A percentile compares a stretch with the other conserved stretches of the same genome.
These are phyloP conservation scores for Chelonus insularis DNA, from an alignment of 1,140 invertebrate species.

Conservation along the genomic window DNA sequence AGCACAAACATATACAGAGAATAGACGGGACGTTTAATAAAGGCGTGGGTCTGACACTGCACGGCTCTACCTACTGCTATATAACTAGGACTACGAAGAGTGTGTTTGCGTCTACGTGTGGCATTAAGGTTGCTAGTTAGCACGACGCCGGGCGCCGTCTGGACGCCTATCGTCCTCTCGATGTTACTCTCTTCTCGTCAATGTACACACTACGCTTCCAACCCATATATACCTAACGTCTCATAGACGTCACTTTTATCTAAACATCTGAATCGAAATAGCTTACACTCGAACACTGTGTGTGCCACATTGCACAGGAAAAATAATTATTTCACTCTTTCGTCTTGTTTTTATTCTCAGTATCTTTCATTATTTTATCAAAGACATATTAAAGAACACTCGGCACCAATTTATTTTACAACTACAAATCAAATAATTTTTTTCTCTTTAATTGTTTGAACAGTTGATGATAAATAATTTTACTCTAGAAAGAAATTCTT, in stretches of 20 bases:
- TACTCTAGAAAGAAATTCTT: too few species aligned
- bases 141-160: slow-evolving; percentile 51
- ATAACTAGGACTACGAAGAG: background rate
- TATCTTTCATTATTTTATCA: too few species aligned
- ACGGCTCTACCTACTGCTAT: slow-evolving; percentile 11
- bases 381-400: too few species aligned
- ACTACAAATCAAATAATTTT: too few species aligned
- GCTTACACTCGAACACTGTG: too few species aligned
- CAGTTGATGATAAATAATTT: too few species aligned
- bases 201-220: slow-evolving; percentile 30
- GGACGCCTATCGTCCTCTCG: slow-evolving; percentile 51
- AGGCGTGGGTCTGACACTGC: slow-evolving; percentile 41
- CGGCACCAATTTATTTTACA: too few species aligned
- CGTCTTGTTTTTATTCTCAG: too few species aligned
- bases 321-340: too few species aligned
- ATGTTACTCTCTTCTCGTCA: slow-evolving; percentile 33
- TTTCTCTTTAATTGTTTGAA: too few species aligned
- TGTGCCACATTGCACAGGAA: too few species aligned
- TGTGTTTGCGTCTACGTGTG: slow-evolving; percentile 38
- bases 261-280: slow-evolving; percentile 31
- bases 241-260: slow-evolving; percentile 34
- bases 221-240: slow-evolving; percentile 24
- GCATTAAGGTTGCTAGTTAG: slow-evolving; percentile 48
- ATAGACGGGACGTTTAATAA: slow-evolving; percentile 54
- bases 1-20: slow-evolving; percentile 46